phyloP scores from a whole-genome alignment of 2,113 vertebrate species.

The Emberiza fucata region DNA sequence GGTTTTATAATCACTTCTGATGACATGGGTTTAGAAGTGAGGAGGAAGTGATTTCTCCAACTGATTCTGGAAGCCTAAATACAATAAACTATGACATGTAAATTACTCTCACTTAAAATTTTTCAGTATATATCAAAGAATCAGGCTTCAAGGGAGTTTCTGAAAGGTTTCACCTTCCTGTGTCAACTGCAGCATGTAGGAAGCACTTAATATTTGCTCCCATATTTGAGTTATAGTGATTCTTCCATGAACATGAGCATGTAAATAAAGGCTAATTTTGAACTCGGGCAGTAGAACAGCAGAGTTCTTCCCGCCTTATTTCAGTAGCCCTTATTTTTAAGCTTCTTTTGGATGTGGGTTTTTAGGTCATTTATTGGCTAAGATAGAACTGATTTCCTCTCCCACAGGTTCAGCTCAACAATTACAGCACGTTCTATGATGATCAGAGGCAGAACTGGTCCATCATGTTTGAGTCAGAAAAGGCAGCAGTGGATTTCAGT shows the following conservation, averaged over 20 bases:
- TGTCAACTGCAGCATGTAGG: not conserved
- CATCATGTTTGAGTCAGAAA: conserved; percentile 93
- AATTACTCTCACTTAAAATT: not conserved
- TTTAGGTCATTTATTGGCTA: not conserved
- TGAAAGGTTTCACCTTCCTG: not conserved
- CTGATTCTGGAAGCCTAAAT: not conserved
- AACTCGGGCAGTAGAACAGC: not conserved
- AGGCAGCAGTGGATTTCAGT: conserved; percentile 82
- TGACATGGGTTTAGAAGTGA: not conserved
- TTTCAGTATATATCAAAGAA: not conserved
- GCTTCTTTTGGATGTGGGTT: not conserved
- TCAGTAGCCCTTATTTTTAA: not conserved
- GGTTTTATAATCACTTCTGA: not conserved
- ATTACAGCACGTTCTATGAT: conserved; percentile 94
- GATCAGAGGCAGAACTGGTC: conserved; percentile 98
- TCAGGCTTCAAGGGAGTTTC: not conserved
- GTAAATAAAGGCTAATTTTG: not conserved
- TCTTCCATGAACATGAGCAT: not conserved
- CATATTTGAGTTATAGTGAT: not conserved
- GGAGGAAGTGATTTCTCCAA: not conserved
- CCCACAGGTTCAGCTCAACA: conserved; percentile 86
- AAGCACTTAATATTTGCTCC: not conserved
- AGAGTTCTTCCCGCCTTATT: not conserved
- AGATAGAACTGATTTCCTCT: not conserved
- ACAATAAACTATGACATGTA: not conserved